Conservation (phyloP, 2,888 invertebrate genomes). For the Idaea aversata region DNA sequence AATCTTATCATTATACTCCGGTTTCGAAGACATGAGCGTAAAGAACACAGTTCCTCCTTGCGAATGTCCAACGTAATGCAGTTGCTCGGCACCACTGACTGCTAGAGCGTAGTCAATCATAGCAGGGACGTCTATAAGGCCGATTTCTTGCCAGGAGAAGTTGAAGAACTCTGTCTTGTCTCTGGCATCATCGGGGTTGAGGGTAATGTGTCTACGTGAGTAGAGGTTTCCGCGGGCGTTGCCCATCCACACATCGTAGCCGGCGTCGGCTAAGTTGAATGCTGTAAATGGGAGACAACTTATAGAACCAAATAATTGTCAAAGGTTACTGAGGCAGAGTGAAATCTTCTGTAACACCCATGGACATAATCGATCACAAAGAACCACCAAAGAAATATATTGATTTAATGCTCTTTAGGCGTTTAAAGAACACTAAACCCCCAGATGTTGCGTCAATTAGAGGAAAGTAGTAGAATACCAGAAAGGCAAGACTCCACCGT, state of each 20-base stretch:
- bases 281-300: conserved; percentile 59
- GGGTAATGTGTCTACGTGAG: conserved; percentile 78
- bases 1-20: conserved; percentile 58
- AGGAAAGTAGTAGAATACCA: too few relatives aligned
- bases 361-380: too few relatives aligned
- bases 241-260: conserved; percentile 90
- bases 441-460: too few relatives aligned
- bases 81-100: conserved; percentile 40
- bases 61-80: conserved; percentile 69
- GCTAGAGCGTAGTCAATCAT: conserved; percentile 59
- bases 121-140: conserved; percentile 51
- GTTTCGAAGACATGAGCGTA: conserved; percentile 47
- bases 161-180: conserved; percentile 54
- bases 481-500: too few relatives aligned
- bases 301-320: not conserved
- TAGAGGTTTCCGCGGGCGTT: conserved; percentile 89
- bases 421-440: too few relatives aligned
- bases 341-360: not conserved
- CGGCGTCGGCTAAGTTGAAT: conserved; percentile 83
- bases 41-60: conserved; percentile 65
- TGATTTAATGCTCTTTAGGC: not conserved
- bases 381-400: too few relatives aligned
- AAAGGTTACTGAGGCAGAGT: not conserved
- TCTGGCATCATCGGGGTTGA: conserved; percentile 46
- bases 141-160: conserved; percentile 66